These are phyloP conservation scores for Conger conger DNA, from an alignment of 2,113 vertebrate genomes.

Conservation along the genomic window DNA sequence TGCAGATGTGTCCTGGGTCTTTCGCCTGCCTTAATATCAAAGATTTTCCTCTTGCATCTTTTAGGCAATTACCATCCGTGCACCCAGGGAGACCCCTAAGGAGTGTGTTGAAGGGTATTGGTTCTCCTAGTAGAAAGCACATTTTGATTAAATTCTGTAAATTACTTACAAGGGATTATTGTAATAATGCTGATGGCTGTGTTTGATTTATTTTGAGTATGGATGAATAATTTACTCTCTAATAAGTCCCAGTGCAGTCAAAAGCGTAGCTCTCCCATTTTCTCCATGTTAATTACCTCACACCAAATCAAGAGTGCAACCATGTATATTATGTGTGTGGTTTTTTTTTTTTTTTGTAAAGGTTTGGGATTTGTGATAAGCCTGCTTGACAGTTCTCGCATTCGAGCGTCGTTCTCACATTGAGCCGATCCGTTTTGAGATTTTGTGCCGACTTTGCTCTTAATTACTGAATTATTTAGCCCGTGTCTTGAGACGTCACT, in stretches of 20 bases:
- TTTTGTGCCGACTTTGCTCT: too few relatives aligned
- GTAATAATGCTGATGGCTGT: slow-evolving; percentile 14
- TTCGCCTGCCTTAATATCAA: slow-evolving; percentile 22
- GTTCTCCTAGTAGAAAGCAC: not conserved
- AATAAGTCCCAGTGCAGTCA: slow-evolving; percentile 1
- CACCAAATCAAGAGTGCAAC: not conserved
- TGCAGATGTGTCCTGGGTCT: slow-evolving; percentile 10
- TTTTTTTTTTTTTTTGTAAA: not conserved
- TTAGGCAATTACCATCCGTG: slow-evolving; percentile 27
- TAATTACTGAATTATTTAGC: too few relatives aligned
- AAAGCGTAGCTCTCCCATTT: not conserved
- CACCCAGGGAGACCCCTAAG: slow-evolving; percentile 18
- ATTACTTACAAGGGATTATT: slow-evolving; percentile 38
- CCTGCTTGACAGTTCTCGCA: too few relatives aligned
- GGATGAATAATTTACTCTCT: slow-evolving; percentile 31
- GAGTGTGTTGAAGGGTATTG: slow-evolving; percentile 22
- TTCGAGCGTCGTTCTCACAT: too few relatives aligned
- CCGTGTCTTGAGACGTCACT: too few relatives aligned
- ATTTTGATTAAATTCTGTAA: slow-evolving; percentile 39
- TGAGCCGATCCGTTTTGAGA: too few relatives aligned
- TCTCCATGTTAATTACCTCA: slow-evolving; percentile 11
- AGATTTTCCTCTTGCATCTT: slow-evolving; percentile 6
- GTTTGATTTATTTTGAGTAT: slow-evolving; percentile 25
- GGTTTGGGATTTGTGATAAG: too few relatives aligned
- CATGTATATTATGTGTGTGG: not conserved